Evolutionary conservation across 2,797 vertebrate species (phyloP).

Genomic region (Enteromius afrohamiltoni): DNA sequence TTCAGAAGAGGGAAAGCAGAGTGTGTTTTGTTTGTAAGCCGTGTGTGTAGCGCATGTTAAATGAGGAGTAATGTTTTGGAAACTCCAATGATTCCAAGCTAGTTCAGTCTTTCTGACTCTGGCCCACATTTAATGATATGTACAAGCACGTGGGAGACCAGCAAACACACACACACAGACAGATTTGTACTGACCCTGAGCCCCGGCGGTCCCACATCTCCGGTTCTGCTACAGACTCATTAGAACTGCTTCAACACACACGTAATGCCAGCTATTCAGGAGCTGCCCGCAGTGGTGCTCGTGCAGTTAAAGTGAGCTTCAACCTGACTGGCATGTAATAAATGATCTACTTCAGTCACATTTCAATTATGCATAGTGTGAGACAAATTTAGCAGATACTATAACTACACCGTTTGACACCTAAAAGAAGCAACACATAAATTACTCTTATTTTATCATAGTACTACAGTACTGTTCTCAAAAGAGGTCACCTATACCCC

Average conservation of each 20-base stretch:
- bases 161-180: slow-evolving; percentile 2
- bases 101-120: slow-evolving; percentile 32
- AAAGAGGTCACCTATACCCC: neutral
- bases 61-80: slow-evolving; percentile 15
- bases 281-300: slow-evolving; percentile 36
- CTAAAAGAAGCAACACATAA: neutral
- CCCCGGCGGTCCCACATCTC: neutral
- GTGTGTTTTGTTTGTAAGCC: slow-evolving; percentile 8
- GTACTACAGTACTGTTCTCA: neutral
- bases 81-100: slow-evolving; percentile 10
- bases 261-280: slow-evolving; percentile 55
- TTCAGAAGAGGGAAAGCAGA: neutral
- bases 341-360: neutral
- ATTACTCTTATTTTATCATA: neutral
- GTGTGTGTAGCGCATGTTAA: slow-evolving; percentile 22
- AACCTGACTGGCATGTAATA: neutral
- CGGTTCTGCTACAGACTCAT: neutral
- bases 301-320: neutral
- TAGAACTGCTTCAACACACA: neutral
- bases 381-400: neutral
- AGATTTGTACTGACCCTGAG: slow-evolving; percentile 20
- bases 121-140: slow-evolving; percentile 58
- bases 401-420: neutral
- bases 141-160: slow-evolving; percentile 47
- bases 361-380: neutral